Percentiles rank a stretch among this genome's conserved stretches.
Conservation (phyloP, 2,888 invertebrate species). For the Parascotia fuliginaria region DNA sequence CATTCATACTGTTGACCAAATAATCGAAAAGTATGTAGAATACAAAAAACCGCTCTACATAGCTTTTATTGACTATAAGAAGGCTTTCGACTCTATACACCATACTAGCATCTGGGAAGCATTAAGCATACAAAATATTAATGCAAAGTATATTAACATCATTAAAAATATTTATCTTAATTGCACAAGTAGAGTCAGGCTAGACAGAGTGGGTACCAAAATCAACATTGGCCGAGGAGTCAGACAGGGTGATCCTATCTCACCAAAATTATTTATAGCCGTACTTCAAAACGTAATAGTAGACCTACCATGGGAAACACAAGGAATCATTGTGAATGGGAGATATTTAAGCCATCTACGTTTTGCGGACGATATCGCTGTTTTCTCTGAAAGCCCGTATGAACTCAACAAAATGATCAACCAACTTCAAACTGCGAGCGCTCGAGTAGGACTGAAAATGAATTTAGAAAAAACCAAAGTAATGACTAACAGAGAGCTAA, state of each 20-base stretch:
- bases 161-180: neutral
- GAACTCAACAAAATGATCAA: neutral
- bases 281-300: neutral
- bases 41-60: too few species aligned
- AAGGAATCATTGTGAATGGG: neutral
- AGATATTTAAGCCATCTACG: neutral
- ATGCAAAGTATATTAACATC: neutral
- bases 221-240: neutral
- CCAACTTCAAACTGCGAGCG: neutral
- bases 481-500: neutral
- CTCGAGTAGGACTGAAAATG: neutral
- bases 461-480: constrained; percentile 4
- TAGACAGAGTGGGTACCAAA: neutral
- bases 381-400: neutral
- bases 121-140: neutral
- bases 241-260: neutral
- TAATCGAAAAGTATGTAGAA: too few species aligned
- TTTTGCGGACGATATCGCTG: neutral
- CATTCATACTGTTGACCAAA: neutral
- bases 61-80: too few species aligned
- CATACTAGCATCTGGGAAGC: neutral
- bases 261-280: neutral
- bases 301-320: neutral
- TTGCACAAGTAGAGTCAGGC: neutral
- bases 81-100: too few species aligned